Percentiles rank a stretch among this genome's conserved stretches.
Conservation (phyloP, 2,888 invertebrate genomes). For the Sphaeridia pumilis region DNA sequence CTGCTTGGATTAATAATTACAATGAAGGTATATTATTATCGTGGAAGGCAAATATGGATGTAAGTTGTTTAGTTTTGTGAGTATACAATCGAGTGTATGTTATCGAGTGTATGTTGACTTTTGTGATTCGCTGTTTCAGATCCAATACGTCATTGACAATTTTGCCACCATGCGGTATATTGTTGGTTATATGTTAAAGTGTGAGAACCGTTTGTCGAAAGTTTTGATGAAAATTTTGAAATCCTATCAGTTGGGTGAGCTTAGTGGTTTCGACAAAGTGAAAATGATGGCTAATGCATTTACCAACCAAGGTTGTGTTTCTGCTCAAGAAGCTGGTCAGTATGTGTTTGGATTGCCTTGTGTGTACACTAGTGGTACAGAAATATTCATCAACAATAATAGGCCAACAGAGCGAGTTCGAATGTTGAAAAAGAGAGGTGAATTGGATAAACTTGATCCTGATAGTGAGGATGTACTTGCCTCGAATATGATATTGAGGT, state of each 20-base stretch:
- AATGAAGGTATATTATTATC: slow-evolving; percentile 32
- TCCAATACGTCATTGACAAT: slow-evolving; percentile 38
- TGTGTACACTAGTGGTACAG: slow-evolving; percentile 7
- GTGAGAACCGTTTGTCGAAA: slow-evolving; percentile 28
- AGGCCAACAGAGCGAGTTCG: slow-evolving; percentile 12
- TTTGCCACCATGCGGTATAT: slow-evolving; percentile 39
- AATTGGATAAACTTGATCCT: slow-evolving; percentile 15
- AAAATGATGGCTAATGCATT: background rate
- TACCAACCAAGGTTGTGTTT: slow-evolving; percentile 19
- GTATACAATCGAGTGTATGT: too few relatives aligned
- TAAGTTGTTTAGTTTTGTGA: too few relatives aligned
- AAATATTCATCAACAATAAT: slow-evolving; percentile 18
- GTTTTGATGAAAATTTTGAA: slow-evolving; percentile 23
- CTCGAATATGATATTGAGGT: slow-evolving; percentile 34
- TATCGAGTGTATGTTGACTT: too few relatives aligned
- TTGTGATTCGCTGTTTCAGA: too few relatives aligned
- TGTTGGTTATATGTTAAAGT: slow-evolving; percentile 33
- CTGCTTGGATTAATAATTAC: slow-evolving; percentile 35
- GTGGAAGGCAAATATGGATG: slow-evolving; percentile 38
- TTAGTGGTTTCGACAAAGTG: background rate
- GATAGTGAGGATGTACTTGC: slow-evolving; percentile 16
- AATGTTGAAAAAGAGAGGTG: slow-evolving; percentile 12
- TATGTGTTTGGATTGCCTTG: slow-evolving; percentile 22
- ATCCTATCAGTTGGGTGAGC: slow-evolving; percentile 23
- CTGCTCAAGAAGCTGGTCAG: slow-evolving; percentile 36